Percentiles rank a stretch among this genome's conserved stretches.
These are phyloP conservation scores for Cacatua alba DNA, from an alignment of 2,113 vertebrate genomes.

Conservation along the genomic window DNA sequence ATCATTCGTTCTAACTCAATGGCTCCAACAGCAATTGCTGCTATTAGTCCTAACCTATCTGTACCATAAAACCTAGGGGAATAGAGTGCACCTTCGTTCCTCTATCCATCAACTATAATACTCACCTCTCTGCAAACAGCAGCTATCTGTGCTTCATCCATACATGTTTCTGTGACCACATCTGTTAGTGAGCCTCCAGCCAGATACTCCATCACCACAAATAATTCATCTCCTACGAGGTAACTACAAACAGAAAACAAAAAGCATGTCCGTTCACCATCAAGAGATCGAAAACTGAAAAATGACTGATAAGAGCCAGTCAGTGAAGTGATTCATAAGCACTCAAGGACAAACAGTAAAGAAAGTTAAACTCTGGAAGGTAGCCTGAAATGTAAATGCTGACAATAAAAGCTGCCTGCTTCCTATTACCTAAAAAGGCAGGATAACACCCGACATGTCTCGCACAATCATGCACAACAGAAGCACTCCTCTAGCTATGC, in stretches of 20 bases:
- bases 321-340: background rate
- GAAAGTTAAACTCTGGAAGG: background rate
- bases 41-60: background rate
- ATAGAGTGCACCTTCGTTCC: background rate
- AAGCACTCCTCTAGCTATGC: background rate
- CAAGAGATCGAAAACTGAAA: background rate
- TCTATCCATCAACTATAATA: background rate
- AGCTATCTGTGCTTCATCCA: constrained; percentile 98
- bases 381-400: background rate
- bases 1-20: background rate
- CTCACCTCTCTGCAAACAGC: constrained; percentile 96
- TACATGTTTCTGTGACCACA: constrained; percentile 97
- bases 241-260: constrained; percentile 80
- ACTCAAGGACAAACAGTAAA: background rate
- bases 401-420: background rate
- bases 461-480: background rate
- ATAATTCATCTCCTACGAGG: constrained; percentile 94
- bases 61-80: background rate
- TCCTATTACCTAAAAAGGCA: background rate
- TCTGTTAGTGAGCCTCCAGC: constrained; percentile 97
- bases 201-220: constrained; percentile 98
- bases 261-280: background rate
- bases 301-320: background rate
- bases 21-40: background rate
- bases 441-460: background rate